Evolutionary conservation across 2,797 vertebrate genomes (phyloP).

Genomic region (Limnodromus scolopaceus): DNA sequence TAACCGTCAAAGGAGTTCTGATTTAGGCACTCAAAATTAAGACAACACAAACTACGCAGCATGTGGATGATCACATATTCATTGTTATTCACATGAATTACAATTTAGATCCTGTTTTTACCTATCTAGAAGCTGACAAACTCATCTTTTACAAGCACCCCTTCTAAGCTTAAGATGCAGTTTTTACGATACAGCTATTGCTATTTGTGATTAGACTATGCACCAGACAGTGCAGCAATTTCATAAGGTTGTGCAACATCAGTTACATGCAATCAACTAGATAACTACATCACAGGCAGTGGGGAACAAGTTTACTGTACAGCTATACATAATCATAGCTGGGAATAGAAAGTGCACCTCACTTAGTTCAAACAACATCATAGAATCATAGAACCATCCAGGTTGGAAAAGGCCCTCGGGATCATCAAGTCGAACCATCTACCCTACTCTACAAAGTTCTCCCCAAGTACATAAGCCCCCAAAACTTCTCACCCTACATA

Average conservation of each 20-base stretch:
- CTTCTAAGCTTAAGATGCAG: not conserved
- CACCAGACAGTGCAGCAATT: not conserved
- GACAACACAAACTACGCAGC: not conserved
- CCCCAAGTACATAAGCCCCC: not conserved
- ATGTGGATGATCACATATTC: not conserved
- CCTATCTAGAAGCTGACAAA: not conserved
- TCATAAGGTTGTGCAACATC: not conserved
- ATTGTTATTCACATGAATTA: not conserved
- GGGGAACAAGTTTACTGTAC: fast-evolving
- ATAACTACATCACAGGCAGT: fast-evolving
- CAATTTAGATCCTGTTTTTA: not conserved
- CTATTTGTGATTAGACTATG: fast-evolving
- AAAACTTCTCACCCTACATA: fast-evolving
- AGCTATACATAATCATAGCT: fast-evolving
- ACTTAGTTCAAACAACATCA: fast-evolving
- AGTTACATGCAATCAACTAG: not conserved
- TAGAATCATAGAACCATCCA: too few relatives aligned
- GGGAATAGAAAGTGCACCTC: not conserved
- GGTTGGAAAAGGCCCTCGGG: too few relatives aligned
- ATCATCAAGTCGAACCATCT: too few relatives aligned
- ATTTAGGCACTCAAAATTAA: not conserved
- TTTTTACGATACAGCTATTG: not conserved
- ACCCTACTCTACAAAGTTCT: too few relatives aligned
- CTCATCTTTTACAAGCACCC: not conserved
- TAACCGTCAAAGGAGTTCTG: not conserved